Evolutionary conservation across 53 echinoderm and acorn worm genomes (phyloP), one percentile per base, ranked within the genome.

Genomic region (Holothuria scabra): DNA sequence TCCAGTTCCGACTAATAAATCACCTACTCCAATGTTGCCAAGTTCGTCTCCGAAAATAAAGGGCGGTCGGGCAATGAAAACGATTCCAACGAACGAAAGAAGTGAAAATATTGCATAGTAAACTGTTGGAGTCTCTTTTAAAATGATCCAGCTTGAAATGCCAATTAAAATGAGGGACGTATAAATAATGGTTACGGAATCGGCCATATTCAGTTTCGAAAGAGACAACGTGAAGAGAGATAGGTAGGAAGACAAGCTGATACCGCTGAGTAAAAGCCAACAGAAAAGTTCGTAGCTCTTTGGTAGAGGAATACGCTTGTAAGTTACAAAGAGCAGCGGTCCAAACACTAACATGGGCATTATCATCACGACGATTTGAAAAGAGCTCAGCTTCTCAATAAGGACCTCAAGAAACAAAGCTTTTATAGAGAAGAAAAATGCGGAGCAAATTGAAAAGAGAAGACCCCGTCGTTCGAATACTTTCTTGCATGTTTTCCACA

Each of bases 341-440:
- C 56, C 52, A 12, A 56, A 41, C 26, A 76, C 9, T 56, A 76
- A 25, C 76, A 76, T 26, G 12, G 76, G 76, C 76, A 76, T 76
- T 19, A 76, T 23, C 76, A 76, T 76, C 14, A 76, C 76, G 29
- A 56, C 55, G 26, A 29, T 29, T 56, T 76, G 76, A 29, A 76
- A 76, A 30, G 76, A 30, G 29, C 56, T 28, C 20, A 76, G 11
- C 3, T 56, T 76, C 9, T 49, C 8, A 2, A 28, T 25, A 13
- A 76, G 76, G 22, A 25, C 3, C 24, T 76, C 76, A 14, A 76
- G 46, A 56, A 76, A 76, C 76, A 49, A 28, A 8, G 49, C 52
- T 56, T 76, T 76, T 12, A 19, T 26, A 11, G 76, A 76, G 57
- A 49, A 76, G 55, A 33, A 76, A 11, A 76, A 18, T 4, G 76